These are phyloP conservation scores for Pipra filicauda DNA, from an alignment of 2,113 vertebrate genomes.

Conservation along the genomic window DNA sequence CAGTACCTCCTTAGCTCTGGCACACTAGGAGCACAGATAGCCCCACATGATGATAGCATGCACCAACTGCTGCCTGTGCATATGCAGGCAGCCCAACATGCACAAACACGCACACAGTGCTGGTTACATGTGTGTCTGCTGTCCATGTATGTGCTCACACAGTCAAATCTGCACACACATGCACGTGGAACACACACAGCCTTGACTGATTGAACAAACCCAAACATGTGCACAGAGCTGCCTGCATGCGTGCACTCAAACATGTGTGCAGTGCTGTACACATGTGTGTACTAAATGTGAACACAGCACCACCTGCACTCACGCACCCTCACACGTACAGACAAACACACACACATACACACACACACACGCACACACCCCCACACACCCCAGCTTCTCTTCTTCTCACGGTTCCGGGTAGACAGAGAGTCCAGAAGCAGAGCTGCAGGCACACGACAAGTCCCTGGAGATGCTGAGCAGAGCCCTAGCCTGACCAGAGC, in stretches of 20 bases:
- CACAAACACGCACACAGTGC: not conserved
- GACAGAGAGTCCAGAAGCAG: not conserved
- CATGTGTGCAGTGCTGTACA: not conserved
- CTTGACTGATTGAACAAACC: not conserved
- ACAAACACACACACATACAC: not conserved
- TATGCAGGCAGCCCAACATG: fast-evolving
- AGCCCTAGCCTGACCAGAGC: not conserved
- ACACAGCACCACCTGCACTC: not conserved
- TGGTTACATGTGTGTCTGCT: fast-evolving
- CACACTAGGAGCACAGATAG: not conserved
- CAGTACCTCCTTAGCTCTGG: not conserved
- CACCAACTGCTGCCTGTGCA: not conserved
- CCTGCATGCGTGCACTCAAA: not conserved
- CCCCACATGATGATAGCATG: fast-evolving
- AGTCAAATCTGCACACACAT: fast-evolving
- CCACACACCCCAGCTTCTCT: not conserved
- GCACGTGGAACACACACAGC: not conserved
- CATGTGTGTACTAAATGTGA: fast-evolving
- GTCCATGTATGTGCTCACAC: fast-evolving
- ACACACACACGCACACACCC: not conserved
- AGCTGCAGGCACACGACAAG: fast-evolving
- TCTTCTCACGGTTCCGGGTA: not conserved
- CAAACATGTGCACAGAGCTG: not conserved
- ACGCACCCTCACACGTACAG: fast-evolving
- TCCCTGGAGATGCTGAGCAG: not conserved